These are phyloP conservation scores for Melipona quadrifasciata DNA, from an alignment of 1,140 invertebrate species.

Conservation along the genomic window DNA sequence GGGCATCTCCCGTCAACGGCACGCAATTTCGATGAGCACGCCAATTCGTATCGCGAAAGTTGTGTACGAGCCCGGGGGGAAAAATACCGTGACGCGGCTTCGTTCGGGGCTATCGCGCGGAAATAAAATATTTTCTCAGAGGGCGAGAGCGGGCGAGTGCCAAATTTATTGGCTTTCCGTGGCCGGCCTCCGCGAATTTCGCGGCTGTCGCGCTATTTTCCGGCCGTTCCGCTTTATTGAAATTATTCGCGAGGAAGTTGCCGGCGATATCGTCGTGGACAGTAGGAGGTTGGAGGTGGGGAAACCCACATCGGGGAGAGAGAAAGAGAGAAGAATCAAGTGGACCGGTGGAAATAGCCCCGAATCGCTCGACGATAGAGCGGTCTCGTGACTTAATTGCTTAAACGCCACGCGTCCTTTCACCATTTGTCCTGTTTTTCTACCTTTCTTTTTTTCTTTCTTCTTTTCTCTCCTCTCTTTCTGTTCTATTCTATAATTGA, in stretches of 20 bases:
- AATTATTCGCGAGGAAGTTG: slow-evolving; percentile 25
- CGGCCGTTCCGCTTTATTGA: slow-evolving; percentile 36
- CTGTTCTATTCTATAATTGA: not conserved
- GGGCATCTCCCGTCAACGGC: slow-evolving; percentile 33
- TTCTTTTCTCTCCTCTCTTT: no score
- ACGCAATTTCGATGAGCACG: slow-evolving; percentile 62
- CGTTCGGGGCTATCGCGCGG: slow-evolving; percentile 20
- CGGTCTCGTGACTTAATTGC: slow-evolving; percentile 13
- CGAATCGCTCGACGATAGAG: slow-evolving; percentile 2
- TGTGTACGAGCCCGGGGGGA: slow-evolving; percentile 60
- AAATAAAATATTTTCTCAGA: slow-evolving; percentile 67
- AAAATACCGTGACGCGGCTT: slow-evolving; percentile 37
- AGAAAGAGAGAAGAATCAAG: slow-evolving; percentile 8
- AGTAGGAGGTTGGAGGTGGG: not conserved
- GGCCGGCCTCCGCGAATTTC: slow-evolving; percentile 44
- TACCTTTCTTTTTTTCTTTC: no score
- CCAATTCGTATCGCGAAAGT: slow-evolving; percentile 61
- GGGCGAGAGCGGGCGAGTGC: not conserved
- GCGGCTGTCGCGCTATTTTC: slow-evolving; percentile 42
- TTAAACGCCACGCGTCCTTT: not conserved
- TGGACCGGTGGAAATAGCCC: not conserved
- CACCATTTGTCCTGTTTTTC: not conserved
- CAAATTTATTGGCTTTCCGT: slow-evolving; percentile 59
- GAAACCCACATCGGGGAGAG: not conserved
- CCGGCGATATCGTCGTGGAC: not conserved